Base-by-base conservation (phyloP, 2,797 vertebrate genomes). In the Capromys pilorides region DNA sequence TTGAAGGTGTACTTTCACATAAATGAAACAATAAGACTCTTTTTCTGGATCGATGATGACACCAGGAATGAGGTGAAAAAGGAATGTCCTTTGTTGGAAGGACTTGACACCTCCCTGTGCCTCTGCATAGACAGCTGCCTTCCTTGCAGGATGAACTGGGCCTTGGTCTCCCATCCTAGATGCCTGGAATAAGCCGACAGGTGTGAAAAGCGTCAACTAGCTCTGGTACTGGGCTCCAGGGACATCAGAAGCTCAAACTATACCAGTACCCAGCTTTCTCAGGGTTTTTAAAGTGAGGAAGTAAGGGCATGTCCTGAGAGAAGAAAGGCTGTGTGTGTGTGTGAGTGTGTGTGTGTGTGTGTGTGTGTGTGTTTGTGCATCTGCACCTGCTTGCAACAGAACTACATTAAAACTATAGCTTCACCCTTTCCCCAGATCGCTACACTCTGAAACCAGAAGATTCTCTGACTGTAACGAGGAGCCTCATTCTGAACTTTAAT, bases 1-100 rank as follows among this genome's bases (percentile, higher is more conserved):
- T 22, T 57, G 33, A 67, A 59, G 80, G 93, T 80, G 80, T 7
- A 62, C 77, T 95, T 85, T 41, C 62, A 2, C 12, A 45, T 81
- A 75, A 96, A 96, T 91, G 90, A 96, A 84, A 69, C 12, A 0
- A 88, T 86, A 36, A 86, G 87, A 51, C 80, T 86, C 19, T 2
- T 71, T 71, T 87, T 93, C 93, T 91, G 94, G 69, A 95, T 94
- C 93, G 83, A 21, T 57, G 86, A 57, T 54, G 61, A 39, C 62
- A 86, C 54, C 39, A 75, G 79, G 22, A 88, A 61, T 39, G 61
- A 71, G n/a, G 66, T 24, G 87, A 94, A 73, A 51, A 83, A 94
- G 59, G 82, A 9, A 33, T 14, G 41, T 45, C 62, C 86, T 95
- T 79, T 21, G 5, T 28, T 36, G 61, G 62, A 88, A 95, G 71